Evolutionary conservation across 2,113 vertebrate genomes (phyloP).

Genomic region (Aphyosemion australe): DNA sequence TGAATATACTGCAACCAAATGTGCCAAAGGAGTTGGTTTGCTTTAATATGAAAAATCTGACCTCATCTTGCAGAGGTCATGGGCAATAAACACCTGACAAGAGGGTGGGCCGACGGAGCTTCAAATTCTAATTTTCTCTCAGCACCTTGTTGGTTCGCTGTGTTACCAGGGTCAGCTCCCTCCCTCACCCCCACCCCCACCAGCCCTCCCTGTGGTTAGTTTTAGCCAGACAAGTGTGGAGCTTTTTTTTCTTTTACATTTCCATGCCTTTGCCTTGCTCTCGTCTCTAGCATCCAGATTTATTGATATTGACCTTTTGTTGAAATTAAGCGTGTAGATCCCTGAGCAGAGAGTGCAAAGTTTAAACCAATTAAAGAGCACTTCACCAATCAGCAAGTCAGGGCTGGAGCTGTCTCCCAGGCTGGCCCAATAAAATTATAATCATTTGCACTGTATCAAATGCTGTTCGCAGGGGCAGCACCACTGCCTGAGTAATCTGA

Average conservation of each 20-base stretch:
- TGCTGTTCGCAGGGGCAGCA: conserved; percentile 59
- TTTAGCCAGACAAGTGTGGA: conserved; percentile 25
- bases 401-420: conserved; percentile 61
- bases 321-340: conserved; percentile 80
- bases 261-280: conserved; percentile 45
- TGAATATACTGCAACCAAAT: conserved; percentile 75
- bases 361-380: conserved; percentile 85
- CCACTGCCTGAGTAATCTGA: conserved; percentile 60
- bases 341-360: conserved; percentile 78
- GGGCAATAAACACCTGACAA: conserved; percentile 82
- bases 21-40: conserved; percentile 75
- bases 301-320: conserved; percentile 85
- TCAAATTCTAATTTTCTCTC: conserved; percentile 80
- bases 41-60: conserved; percentile 82
- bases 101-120: conserved; percentile 62
- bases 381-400: conserved; percentile 75
- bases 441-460: conserved; percentile 74
- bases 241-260: conserved; percentile 34
- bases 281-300: conserved; percentile 67
- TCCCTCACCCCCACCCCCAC: conserved; percentile 21
- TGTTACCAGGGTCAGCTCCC: conserved; percentile 71
- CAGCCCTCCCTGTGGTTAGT: conserved; percentile 57
- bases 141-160: conserved; percentile 62
- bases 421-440: conserved; percentile 62
- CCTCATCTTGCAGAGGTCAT: conserved; percentile 76